phyloP scores from a whole-genome alignment of 2,888 invertebrate species.

The Euproctis similis region DNA sequence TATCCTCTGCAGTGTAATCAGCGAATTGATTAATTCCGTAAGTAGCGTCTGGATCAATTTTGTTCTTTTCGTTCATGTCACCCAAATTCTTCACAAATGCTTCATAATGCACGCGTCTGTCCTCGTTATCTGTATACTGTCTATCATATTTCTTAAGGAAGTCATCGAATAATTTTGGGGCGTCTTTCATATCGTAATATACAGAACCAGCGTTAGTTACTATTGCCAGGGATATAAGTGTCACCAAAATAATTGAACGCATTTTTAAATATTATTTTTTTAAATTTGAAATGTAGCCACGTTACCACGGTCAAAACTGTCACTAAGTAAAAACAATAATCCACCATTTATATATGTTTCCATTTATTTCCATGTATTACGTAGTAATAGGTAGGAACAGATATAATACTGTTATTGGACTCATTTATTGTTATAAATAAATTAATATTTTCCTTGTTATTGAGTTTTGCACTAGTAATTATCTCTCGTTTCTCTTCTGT shows the following conservation, averaged over 20 bases:
- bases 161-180: not conserved
- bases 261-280: slow-evolving; percentile 1
- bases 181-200: slow-evolving; percentile 1
- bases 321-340: no score
- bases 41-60: not conserved
- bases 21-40: slow-evolving; percentile 1
- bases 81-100: slow-evolving; percentile 2
- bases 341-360: no score
- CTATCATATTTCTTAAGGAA: not conserved
- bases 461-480: no score
- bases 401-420: no score
- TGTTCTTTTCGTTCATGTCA: slow-evolving; percentile 1
- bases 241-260: not conserved
- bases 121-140: not conserved
- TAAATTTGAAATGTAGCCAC: no score
- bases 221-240: not conserved
- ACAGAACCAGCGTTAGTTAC: not conserved
- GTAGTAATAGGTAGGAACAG: no score
- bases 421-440: no score
- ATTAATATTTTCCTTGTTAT: no score
- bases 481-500: no score
- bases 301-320: no score
- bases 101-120: not conserved
- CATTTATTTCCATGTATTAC: no score
- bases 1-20: slow-evolving; percentile 2